phyloP scores from a whole-genome alignment of 2,113 vertebrate species.

The Microtus montanus region DNA sequence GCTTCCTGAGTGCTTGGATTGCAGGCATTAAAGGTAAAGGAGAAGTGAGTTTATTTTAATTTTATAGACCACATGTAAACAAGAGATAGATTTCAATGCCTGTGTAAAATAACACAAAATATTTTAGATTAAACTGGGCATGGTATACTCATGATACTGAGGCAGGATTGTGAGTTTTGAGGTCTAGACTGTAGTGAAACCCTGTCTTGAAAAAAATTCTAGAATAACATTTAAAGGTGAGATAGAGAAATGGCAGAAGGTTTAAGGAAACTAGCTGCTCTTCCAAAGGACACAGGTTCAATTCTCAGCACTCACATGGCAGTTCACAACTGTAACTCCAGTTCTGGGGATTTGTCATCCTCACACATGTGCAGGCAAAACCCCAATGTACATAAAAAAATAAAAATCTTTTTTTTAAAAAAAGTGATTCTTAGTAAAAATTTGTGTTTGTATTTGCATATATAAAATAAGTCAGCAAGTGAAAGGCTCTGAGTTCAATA shows the following conservation, averaged over 20 bases:
- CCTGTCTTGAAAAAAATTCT: neutral
- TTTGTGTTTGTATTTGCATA: neutral
- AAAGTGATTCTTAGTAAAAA: slow-evolving; percentile 38
- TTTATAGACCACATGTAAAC: slow-evolving; percentile 24
- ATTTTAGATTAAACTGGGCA: neutral
- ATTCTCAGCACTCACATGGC: neutral
- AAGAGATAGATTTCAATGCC: slow-evolving; percentile 26
- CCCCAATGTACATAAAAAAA: neutral
- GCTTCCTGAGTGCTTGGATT: neutral
- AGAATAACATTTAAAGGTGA: neutral
- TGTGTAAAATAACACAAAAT: slow-evolving; percentile 8
- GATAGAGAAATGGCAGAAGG: neutral
- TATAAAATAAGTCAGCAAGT: neutral
- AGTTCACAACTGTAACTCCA: neutral
- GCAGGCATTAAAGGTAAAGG: neutral
- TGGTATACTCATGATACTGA: neutral
- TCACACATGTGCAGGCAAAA: neutral
- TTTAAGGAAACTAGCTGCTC: neutral
- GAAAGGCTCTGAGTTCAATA: neutral
- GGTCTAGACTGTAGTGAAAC: neutral
- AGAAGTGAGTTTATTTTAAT: slow-evolving; percentile 38
- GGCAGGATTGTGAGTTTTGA: neutral
- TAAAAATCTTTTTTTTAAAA: neutral
- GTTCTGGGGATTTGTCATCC: neutral
- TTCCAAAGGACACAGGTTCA: neutral